Evolutionary conservation across 2,888 invertebrate genomes (phyloP), one percentile per base, ranked within the genome.

Genomic region (Drosophila ezoana): DNA sequence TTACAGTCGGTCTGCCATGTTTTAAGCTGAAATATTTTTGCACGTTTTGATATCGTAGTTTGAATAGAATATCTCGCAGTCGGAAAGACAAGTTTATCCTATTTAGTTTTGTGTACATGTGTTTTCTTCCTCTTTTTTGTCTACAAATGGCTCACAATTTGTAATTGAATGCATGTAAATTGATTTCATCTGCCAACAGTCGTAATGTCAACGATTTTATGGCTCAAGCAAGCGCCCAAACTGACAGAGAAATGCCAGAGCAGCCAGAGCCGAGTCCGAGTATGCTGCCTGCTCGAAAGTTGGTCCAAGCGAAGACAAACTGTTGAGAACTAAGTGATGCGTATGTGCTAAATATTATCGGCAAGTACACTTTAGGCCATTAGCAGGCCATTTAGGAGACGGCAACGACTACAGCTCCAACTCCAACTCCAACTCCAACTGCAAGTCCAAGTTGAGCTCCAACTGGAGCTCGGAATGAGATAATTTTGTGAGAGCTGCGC

Each of bases 331-430:
- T 67, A 70, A 80, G 87, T 83, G 82, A 76, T 73, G 79, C 62
- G 49, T 57, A 72, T 82, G 89, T 77, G 86, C 70, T 79, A 76
- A 87, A 84, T 85, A 85, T 87, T 89, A 87, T 87, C 89, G 71
- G 73, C 83, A 89, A 89, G 86, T 89, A 90, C 90, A 89, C 87
- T 89, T 84, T 87, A 86, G 79, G 74, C 81, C 85, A 90, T 90
- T 90, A 90, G 83, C 86, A 87, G 85, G 74, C 90, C 89, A 86
- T 87, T 89, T 85, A 84, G 71, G 53, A 41, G 76, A 66, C 61
- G 54, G 64, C 49, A 38, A 41, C 58, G 49, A 52, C 69, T 48
- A 13, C 43, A 14, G 6, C 20, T 11, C 13, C 43, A n/a, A n/a
- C 44, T 23, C 23, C 44, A 9, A 23, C 4, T 37, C 38, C 23